Conservation (phyloP, 1,140 invertebrate genomes). For the Lasaia peninsularis region DNA sequence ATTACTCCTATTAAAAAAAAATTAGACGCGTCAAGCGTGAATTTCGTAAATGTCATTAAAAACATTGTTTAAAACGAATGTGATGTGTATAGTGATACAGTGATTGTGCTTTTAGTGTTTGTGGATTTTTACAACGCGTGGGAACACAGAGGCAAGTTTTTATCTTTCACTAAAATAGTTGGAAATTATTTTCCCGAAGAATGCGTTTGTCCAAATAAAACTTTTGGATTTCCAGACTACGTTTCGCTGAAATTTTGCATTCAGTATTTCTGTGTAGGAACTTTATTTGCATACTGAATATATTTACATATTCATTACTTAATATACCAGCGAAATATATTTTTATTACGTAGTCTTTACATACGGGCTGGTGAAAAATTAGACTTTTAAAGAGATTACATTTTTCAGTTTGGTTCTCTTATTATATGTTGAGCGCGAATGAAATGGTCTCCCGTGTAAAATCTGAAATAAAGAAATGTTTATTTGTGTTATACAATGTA, state of each 20-base stretch:
- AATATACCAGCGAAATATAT: slow-evolving; percentile 14
- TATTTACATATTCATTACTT: slow-evolving; percentile 17
- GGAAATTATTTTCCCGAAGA: slow-evolving; percentile 6
- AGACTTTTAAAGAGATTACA: background rate
- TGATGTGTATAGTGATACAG: background rate
- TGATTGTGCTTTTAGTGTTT: slow-evolving; percentile 15
- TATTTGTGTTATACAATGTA: too few relatives aligned
- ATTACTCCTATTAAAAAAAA: slow-evolving; percentile 5
- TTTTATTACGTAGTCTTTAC: slow-evolving; percentile 8
- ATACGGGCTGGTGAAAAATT: background rate
- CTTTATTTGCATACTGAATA: slow-evolving; percentile 18
- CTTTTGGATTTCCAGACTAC: background rate
- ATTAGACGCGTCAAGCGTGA: background rate
- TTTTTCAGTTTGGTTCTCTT: too few relatives aligned
- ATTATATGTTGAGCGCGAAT: too few relatives aligned
- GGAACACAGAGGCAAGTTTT: slow-evolving; percentile 38
- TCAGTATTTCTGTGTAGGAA: background rate
- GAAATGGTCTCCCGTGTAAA: too few relatives aligned
- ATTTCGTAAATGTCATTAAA: background rate
- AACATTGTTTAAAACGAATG: background rate
- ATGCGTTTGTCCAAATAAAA: slow-evolving; percentile 23
- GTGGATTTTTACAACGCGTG: slow-evolving; percentile 16
- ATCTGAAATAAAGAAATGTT: too few relatives aligned
- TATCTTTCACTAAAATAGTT: slow-evolving; percentile 13
- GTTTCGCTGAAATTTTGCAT: slow-evolving; percentile 5